Evolutionary conservation across 2,113 vertebrate genomes (phyloP), one percentile per base, ranked within the genome.

Genomic region (Pipra filicauda): DNA sequence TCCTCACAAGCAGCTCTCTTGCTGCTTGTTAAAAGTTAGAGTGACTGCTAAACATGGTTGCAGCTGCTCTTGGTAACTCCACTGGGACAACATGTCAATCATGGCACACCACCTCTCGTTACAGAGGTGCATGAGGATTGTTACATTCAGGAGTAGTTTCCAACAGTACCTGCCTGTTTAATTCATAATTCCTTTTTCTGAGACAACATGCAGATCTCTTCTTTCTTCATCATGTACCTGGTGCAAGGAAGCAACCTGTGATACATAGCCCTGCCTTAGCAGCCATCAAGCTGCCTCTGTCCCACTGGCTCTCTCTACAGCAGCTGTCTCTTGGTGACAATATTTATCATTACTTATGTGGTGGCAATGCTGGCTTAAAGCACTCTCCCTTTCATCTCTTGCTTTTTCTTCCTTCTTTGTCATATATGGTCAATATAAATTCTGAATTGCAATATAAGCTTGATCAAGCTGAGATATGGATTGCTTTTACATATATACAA

Each of bases 21-120:
- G 26, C 62, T 87, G 37, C 26, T 67, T 75, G 27, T 41, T 20
- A 27, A 27, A 76, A 79, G 15, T 37, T 46, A 49, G 7, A 46
- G 31, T 6, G 35, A 44, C 39, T 44, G 58, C 75, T 85, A 22
- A 90, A 64, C 24, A 15, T 0, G 15, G 67, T 23, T 76, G 58
- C 61, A 79, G 52, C 37, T 52, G 54, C 62, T 57, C 39, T 49
- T 1, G 1, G 41, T 41, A 39, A 54, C 16, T n/a, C 55, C 59
- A 21, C 62, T 11, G 48, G 8, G 67, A 69, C 28, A 57, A 21
- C 9, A 2, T 0, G 0, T 27, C 70, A 73, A 55, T 15, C 3
- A 0, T 2, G n/a, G 54, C 57, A 55, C 21, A 26, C 15, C 14
- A 23, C 7, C 54, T 41, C 35, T 31, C 21, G 15, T 6, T 76